phyloP scores from a whole-genome alignment of 2,888 invertebrate genomes.

The Acleris sparsana region DNA sequence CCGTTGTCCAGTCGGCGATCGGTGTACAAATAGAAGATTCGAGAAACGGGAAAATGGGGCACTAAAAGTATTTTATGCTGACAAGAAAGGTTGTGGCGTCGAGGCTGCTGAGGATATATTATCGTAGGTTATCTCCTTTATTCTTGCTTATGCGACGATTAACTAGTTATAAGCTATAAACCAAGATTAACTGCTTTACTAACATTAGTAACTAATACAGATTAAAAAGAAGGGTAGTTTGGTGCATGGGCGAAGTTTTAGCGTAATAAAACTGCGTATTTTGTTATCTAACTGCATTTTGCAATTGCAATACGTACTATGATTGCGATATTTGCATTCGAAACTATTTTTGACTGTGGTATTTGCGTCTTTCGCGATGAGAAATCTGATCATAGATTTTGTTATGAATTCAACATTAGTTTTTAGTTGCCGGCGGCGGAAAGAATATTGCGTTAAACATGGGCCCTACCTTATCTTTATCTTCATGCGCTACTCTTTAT shows the following conservation, averaged over 20 bases:
- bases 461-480: too few relatives aligned
- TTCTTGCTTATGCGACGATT: slow-evolving; percentile 13
- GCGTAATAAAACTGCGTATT: not conserved
- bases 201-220: not conserved
- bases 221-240: not conserved
- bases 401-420: too few relatives aligned
- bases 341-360: too few relatives aligned
- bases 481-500: too few relatives aligned
- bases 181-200: not conserved
- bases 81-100: slow-evolving; percentile 97
- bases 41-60: slow-evolving; percentile 93
- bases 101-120: slow-evolving; percentile 89
- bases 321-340: too few relatives aligned
- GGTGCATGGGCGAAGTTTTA: slow-evolving; percentile 5
- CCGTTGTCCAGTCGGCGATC: slow-evolving; percentile 93
- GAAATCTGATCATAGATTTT: too few relatives aligned
- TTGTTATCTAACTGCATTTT: not conserved
- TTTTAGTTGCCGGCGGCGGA: too few relatives aligned
- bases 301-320: not conserved
- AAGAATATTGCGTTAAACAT: too few relatives aligned
- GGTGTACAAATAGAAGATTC: slow-evolving; percentile 97
- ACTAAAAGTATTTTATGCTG: slow-evolving; percentile 94
- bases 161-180: not conserved
- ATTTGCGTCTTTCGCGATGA: too few relatives aligned
- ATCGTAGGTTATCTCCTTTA: slow-evolving; percentile 77